Base-by-base conservation (phyloP, 37 sponge, comb jelly and placozoan species). In the Geodia barretti region DNA sequence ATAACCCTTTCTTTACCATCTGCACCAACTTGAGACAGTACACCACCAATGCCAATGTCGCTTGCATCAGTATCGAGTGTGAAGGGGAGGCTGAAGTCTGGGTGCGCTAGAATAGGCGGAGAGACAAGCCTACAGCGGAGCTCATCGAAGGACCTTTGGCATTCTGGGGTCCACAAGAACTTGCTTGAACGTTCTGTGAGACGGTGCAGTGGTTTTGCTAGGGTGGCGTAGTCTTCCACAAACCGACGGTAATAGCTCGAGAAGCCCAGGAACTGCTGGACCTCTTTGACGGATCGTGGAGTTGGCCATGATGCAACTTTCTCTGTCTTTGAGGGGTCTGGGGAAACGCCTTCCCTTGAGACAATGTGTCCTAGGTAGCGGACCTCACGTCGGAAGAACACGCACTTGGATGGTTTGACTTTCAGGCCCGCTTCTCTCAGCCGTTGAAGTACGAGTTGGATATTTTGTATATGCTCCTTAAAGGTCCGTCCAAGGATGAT, bases 131-230 rank as follows among this genome's bases (percentile, higher is more conserved):
- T 33, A 24, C 42, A 24, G 61, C 47, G 64, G 26, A 84, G 71
- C 1, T 25, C 19, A 7, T 29, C 24, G 39, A 84, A 84, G 8
- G 85, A 75, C 32, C 41, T 39, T 20, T 68, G 42, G 28, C 71
- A 76, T 1, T 29, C 30, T 40, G 2, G 39, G 24, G 70, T 47
- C 77, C 78, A 84, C n/a, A 23, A n/a, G 37, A 64, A 84, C 28
- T 37, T 28, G 24, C 8, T 26, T 32, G 24, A 34, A 58, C 66
- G 65, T 58, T 76, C 77, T 28, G 70, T 76, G 14, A 75, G 76
- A 17, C 39, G 38, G 38, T 85, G 26, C n/a, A 85, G 73, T 8
- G 86, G 86, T 32, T 29, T n/a, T 47, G 86, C 86, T 62, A 78
- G 68, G 5, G 21, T 40, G 41, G 79, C 64, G 70, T 72, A 85